phyloP scores from a whole-genome alignment of 2,797 vertebrate genomes.

The Danio jaintianensis region DNA sequence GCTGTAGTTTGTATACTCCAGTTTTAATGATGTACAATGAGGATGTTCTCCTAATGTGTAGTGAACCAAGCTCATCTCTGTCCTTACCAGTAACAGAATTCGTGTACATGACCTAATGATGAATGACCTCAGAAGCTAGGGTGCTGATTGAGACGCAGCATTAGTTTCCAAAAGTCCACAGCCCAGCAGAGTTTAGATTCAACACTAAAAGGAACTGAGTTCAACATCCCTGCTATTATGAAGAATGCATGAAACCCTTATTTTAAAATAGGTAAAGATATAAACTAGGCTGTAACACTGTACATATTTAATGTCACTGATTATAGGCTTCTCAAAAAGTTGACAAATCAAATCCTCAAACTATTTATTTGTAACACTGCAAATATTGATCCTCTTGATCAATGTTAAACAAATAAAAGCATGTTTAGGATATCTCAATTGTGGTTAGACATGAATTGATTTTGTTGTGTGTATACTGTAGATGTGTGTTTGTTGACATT shows the following conservation, averaged over 20 bases:
- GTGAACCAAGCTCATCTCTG: too few relatives aligned
- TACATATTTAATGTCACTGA: background rate
- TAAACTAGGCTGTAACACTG: background rate
- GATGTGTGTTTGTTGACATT: background rate
- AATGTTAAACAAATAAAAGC: background rate
- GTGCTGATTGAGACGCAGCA: too few relatives aligned
- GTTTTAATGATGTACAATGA: too few relatives aligned
- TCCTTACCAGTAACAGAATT: too few relatives aligned
- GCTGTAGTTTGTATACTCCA: too few relatives aligned
- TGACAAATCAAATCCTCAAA: background rate
- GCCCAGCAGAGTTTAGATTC: too few relatives aligned
- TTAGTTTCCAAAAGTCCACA: too few relatives aligned
- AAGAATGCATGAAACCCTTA: background rate
- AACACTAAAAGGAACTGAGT: too few relatives aligned
- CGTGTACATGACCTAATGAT: too few relatives aligned
- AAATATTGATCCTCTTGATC: background rate
- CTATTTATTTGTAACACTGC: constrained; percentile 2
- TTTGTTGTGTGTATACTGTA: background rate
- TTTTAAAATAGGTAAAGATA: background rate
- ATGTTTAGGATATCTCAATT: background rate
- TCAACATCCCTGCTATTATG: too few relatives aligned
- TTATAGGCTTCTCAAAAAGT: background rate
- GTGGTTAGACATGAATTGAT: background rate
- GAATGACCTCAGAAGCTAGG: too few relatives aligned
- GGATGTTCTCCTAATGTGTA: too few relatives aligned